Base-by-base conservation (phyloP, 1,140 invertebrate genomes). In the Drosophila subpulchrella region DNA sequence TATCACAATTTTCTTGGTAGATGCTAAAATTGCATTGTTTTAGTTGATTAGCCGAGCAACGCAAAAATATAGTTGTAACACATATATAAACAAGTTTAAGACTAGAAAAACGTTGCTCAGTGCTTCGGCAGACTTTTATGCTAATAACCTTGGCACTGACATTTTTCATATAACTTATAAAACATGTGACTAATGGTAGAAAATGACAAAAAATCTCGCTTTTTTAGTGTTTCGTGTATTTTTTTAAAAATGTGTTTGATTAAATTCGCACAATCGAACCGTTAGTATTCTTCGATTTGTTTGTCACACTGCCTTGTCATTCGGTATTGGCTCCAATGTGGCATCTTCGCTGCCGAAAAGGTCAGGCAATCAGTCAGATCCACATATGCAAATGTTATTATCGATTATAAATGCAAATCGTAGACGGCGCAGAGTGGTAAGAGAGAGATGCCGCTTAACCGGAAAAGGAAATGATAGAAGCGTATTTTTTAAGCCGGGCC, bases 391-490 rank as follows among this genome's bases (percentile, higher is more conserved):
- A 85, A 85, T 85, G 12, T 3, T 15, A 47, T 36, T 48, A 56
- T 76, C 44, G 81, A 71, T 83, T 79, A 75, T 30, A 53, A 79
- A 83, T 83, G 81, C 80, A 84, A 83, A 83, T 83, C 66, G 65
- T 66, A 70, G 58, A 20, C 42, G 38, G 34, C 32, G 44, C 10
- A 66, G 56, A 78, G 48, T 53, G 53, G 13, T 46, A 50, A 27
- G 38, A 53, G 34, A 78, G 57, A 78, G 50, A 82, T 63, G 48
- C 53, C 67, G 56, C 62, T 39, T 84, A 85, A 88, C 83, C 83
- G 82, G 82, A 86, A 86, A 86, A 88, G 84, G 82, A 86, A 86
- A 86, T 86, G 82, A 83, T 83, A 82, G 58, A 78, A 82, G 59
- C 70, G 57, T 57, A 71, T 78, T 63, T 78, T 77, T 67, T 4